These are phyloP conservation scores for Cyprinodon tularosa DNA, from an alignment of 2,113 vertebrate genomes.

Conservation along the genomic window DNA sequence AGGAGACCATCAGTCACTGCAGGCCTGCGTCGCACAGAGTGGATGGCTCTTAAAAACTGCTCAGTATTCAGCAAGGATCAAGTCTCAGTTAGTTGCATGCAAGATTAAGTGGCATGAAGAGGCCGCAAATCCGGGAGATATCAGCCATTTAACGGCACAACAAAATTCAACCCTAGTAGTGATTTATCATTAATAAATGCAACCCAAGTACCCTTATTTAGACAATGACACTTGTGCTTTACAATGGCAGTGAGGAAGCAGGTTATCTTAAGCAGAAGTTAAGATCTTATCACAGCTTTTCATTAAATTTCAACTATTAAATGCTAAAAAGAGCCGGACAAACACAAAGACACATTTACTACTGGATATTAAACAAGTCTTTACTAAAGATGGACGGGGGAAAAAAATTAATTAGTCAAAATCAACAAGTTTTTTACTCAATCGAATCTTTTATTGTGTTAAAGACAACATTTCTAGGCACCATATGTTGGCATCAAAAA, in stretches of 20 bases:
- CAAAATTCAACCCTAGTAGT: slow-evolving; percentile 45
- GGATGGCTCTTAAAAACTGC: slow-evolving; percentile 59
- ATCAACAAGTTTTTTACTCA: neutral
- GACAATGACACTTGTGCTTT: slow-evolving; percentile 16
- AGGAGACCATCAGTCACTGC: slow-evolving; percentile 43
- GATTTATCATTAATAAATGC: slow-evolving; percentile 42
- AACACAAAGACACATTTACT: neutral
- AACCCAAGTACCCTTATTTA: slow-evolving; percentile 26
- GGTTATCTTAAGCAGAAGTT: slow-evolving; percentile 1
- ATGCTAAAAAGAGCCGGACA: neutral
- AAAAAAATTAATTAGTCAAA: neutral
- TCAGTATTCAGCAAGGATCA: slow-evolving; percentile 58
- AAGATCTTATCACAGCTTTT: neutral
- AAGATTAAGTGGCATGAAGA: slow-evolving; percentile 59
- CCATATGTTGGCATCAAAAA: neutral
- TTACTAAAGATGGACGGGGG: neutral
- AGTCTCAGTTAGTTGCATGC: slow-evolving; percentile 61
- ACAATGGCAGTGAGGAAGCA: neutral
- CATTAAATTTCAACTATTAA: neutral
- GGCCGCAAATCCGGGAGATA: slow-evolving; percentile 31
- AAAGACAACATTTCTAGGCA: neutral
- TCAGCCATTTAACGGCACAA: slow-evolving; percentile 51
- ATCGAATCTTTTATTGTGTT: too few species aligned
- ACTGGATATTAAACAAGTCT: neutral
- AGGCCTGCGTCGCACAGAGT: slow-evolving; percentile 52